phyloP scores from a whole-genome alignment of 2,888 invertebrate species.

The Ectobius pallidus region DNA sequence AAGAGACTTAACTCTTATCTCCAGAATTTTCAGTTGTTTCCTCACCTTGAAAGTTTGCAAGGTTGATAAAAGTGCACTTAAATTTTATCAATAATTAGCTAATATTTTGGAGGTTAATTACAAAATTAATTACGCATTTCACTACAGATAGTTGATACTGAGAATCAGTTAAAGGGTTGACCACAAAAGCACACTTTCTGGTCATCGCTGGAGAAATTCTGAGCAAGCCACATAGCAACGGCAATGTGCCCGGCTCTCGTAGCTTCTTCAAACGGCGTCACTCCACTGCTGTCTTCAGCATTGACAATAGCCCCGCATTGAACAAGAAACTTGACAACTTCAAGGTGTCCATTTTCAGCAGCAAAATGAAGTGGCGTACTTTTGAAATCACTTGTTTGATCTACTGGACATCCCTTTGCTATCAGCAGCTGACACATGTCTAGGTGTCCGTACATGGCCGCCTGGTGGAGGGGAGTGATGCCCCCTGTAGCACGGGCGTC shows the following conservation, averaged over 20 bases:
- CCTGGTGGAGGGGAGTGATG: conserved; percentile 6
- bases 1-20: too few species aligned
- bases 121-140: too few species aligned
- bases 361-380: conserved; percentile 6
- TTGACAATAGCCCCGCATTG: not conserved
- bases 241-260: not conserved
- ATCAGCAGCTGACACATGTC: not conserved
- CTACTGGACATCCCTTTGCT: not conserved
- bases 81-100: too few species aligned
- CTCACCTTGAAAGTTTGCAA: too few species aligned
- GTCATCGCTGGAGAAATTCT: not conserved
- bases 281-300: not conserved
- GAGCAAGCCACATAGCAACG: not conserved
- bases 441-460: conserved; percentile 7
- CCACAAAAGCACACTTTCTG: not conserved
- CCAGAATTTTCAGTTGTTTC: too few species aligned
- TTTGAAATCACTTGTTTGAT: not conserved
- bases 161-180: not conserved
- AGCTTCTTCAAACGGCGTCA: not conserved
- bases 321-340: not conserved
- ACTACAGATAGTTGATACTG: too few species aligned
- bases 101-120: too few species aligned
- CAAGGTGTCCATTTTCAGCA: not conserved
- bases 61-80: too few species aligned
- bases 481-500: not conserved